Conservation (phyloP, 1,140 invertebrate genomes). For the Eupristina koningsbergeri region DNA sequence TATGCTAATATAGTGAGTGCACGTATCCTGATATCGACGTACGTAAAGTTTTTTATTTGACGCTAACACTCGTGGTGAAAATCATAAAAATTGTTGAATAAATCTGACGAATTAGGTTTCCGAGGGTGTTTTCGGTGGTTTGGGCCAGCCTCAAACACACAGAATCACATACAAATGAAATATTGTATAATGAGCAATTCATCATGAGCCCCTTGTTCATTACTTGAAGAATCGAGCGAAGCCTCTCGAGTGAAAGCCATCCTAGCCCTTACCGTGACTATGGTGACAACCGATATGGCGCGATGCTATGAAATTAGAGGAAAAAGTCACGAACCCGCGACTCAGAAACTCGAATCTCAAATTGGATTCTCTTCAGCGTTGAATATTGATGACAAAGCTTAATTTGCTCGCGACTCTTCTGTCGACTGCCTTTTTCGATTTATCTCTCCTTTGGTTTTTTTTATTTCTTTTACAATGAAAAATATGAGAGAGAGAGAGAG, state of each 20-base stretch:
- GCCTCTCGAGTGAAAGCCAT: neutral
- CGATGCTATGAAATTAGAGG: conserved; percentile 19
- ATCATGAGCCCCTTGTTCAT: neutral
- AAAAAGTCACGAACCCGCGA: conserved; percentile 42
- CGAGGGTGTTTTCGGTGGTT: too few species aligned
- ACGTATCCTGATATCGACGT: neutral
- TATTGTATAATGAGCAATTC: conserved; percentile 16
- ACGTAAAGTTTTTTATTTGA: neutral
- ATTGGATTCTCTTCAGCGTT: conserved; percentile 41
- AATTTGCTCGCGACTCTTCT: conserved; percentile 34
- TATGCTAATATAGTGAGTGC: neutral
- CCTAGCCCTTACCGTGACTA: neutral
- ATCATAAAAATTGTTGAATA: neutral
- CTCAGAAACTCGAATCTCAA: conserved; percentile 32
- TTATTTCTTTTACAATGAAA: neutral
- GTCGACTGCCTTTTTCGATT: neutral
- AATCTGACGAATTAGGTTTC: neutral
- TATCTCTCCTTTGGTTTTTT: neutral
- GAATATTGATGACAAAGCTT: conserved; percentile 47
- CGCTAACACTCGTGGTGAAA: neutral
- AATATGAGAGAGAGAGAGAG: too few species aligned
- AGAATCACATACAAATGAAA: neutral
- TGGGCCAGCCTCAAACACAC: too few species aligned
- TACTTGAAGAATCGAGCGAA: conserved; percentile 21
- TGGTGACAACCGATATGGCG: neutral